Conservation (phyloP, 2,888 invertebrate genomes). For the Lapara coniferarum region DNA sequence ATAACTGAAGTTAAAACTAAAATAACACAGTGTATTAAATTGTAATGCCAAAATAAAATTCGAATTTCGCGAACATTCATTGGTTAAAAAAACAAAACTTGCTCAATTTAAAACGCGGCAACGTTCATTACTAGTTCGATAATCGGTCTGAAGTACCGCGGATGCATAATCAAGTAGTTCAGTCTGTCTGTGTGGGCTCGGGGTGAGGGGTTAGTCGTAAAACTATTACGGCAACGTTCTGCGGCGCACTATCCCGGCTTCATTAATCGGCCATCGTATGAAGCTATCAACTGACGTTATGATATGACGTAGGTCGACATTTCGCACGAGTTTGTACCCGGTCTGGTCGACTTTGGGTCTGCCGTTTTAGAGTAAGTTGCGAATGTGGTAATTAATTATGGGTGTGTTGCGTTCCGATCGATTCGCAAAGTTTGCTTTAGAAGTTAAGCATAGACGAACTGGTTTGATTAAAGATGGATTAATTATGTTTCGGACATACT, state of each 20-base stretch:
- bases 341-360: constrained; percentile 13
- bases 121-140: constrained; percentile 80
- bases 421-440: constrained; percentile 11
- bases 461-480: background rate
- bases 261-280: constrained; percentile 81
- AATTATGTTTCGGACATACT: too few relatives aligned
- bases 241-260: constrained; percentile 73
- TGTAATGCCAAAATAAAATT: background rate
- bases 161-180: constrained; percentile 80
- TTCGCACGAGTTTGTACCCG: constrained; percentile 38
- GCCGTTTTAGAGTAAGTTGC: constrained; percentile 13
- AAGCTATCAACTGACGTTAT: constrained; percentile 75
- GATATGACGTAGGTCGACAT: constrained; percentile 69
- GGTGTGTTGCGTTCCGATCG: constrained; percentile 5
- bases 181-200: constrained; percentile 61
- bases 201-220: constrained; percentile 67
- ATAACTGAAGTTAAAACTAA: background rate
- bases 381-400: constrained; percentile 23
- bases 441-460: background rate
- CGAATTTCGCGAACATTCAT: constrained; percentile 20
- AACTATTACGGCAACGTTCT: constrained; percentile 80
- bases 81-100: constrained; percentile 26
- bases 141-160: constrained; percentile 77
- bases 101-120: constrained; percentile 45
- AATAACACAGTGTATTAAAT: background rate